Base-by-base conservation (phyloP, 2,797 vertebrate species). In the Alauda arvensis region DNA sequence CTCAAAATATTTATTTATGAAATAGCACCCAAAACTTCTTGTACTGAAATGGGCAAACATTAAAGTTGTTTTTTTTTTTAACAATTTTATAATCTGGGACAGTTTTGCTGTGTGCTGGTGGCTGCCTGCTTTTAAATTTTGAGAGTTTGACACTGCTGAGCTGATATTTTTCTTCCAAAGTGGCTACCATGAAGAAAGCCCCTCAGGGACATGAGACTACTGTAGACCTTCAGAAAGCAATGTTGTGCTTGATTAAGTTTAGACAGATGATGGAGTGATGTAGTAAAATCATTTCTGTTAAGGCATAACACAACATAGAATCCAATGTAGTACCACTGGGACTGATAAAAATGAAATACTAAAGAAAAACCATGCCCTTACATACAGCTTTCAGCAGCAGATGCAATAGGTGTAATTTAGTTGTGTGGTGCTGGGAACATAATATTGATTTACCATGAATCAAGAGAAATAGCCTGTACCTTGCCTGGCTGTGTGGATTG, bases 271-370 rank as follows among this genome's bases (percentile, higher is more conserved):
- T 95, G 74, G 92, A 96, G 91, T 70, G 90, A 93, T 92, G 85
- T 94, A 94, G 92, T 94, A 93, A 95, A 96, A 96, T 95, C 23
- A 93, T 95, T 95, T 95, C 83, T 93, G 92, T 94, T 94, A 93
- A 85, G 77, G 90, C 82, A 69, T 95, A 82, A 66, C 87, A 29
- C 84, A 95, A 79, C 76, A 70, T 4, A 81, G 84, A 91, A 87
- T 71, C 48, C 76, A 83, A 12, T 75, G 82, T 74, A 48, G 75
- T 65, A 83, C 89, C 70, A 26, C 6, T 90, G 92, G 94, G 90
- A 78, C 91, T 93, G 87, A 84, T 83, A 91, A 90, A 93, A 94
- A 94, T 90, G 93, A 93, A 92, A 91, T 90, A 78, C 74, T 81
- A 70, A 91, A 82, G 85, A 63, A 92, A 83, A 92, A 24, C 57